Evolutionary conservation across 2,113 vertebrate genomes (phyloP).

Genomic region (Crypturellus undulatus): DNA sequence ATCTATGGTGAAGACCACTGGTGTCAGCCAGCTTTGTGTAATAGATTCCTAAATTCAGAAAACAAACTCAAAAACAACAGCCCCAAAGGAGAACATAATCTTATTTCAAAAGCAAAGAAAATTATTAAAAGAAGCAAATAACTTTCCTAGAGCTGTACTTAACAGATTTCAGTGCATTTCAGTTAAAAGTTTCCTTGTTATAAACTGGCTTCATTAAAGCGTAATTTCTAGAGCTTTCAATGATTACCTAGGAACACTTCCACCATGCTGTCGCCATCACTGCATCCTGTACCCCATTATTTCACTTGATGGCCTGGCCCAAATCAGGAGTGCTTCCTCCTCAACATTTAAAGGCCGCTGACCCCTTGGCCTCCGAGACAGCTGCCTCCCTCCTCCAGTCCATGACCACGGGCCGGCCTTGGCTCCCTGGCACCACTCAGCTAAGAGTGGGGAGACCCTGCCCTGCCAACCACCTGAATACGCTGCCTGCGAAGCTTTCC

Average conservation of each 20-base stretch:
- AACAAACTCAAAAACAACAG: neutral
- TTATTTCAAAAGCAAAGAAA: neutral
- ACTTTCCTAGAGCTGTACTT: neutral
- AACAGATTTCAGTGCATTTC: neutral
- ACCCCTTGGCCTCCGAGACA: too few relatives aligned
- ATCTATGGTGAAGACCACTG: neutral
- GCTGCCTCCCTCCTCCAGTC: too few relatives aligned
- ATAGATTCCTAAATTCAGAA: too few relatives aligned
- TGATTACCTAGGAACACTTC: neutral
- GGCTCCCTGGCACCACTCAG: too few relatives aligned
- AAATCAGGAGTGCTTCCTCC: too few relatives aligned
- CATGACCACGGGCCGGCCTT: too few relatives aligned
- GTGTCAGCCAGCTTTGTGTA: neutral
- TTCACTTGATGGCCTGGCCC: neutral
- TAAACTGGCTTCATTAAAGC: neutral
- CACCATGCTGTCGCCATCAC: neutral
- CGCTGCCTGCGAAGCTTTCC: neutral
- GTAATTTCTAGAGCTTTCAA: neutral
- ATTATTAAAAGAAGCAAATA: neutral
- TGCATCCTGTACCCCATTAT: neutral
- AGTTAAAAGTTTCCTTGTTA: neutral
- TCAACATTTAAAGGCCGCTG: too few relatives aligned
- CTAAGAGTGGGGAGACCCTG: too few relatives aligned
- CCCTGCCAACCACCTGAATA: fast-evolving
- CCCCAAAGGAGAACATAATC: neutral